A percentile compares a stretch with the other conserved stretches of the same genome.
Evolutionary conservation across 2,888 invertebrate genomes (phyloP).

Genomic region (Drosophila neonasuta): DNA sequence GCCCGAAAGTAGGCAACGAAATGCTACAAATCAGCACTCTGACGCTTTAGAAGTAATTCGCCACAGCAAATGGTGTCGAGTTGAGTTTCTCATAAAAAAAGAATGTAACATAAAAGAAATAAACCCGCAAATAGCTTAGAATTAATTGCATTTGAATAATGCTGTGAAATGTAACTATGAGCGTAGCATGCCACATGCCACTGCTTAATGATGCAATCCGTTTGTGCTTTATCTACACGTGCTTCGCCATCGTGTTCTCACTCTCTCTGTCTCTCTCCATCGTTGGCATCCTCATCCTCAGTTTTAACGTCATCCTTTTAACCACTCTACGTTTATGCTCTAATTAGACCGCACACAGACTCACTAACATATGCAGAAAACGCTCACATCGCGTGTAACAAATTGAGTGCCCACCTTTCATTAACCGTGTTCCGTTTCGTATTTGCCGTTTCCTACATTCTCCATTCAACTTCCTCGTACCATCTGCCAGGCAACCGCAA

Average conservation of each 20-base stretch:
- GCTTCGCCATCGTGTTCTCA: not conserved
- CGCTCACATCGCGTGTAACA: conserved; percentile 46
- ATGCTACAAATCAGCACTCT: conserved; percentile 1
- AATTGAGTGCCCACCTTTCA: conserved; percentile 63
- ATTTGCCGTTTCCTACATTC: conserved; percentile 31
- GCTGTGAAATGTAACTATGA: conserved; percentile 7
- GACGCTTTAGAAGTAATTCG: not conserved
- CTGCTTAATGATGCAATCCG: conserved; percentile 33
- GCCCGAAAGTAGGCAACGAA: conserved; percentile 36
- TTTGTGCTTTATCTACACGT: conserved; percentile 35
- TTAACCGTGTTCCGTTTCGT: conserved; percentile 41
- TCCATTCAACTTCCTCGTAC: not conserved
- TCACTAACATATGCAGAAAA: conserved; percentile 16
- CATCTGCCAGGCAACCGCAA: conserved; percentile 13
- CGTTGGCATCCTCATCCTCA: not conserved
- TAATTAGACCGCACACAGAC: conserved; percentile 57
- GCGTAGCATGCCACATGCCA: conserved; percentile 9
- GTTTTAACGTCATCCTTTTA: not conserved
- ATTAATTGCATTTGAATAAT: conserved; percentile 18
- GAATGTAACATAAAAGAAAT: not conserved
- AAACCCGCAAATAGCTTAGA: not conserved
- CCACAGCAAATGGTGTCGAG: conserved; percentile 8
- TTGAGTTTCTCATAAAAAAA: not conserved
- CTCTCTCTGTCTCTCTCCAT: not conserved
- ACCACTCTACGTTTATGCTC: conserved; percentile 46